A percentile compares a stretch with the other conserved stretches of the same genome.
Evolutionary conservation across 1,140 invertebrate species (phyloP).

Genomic region (Kradibia gibbosae): DNA sequence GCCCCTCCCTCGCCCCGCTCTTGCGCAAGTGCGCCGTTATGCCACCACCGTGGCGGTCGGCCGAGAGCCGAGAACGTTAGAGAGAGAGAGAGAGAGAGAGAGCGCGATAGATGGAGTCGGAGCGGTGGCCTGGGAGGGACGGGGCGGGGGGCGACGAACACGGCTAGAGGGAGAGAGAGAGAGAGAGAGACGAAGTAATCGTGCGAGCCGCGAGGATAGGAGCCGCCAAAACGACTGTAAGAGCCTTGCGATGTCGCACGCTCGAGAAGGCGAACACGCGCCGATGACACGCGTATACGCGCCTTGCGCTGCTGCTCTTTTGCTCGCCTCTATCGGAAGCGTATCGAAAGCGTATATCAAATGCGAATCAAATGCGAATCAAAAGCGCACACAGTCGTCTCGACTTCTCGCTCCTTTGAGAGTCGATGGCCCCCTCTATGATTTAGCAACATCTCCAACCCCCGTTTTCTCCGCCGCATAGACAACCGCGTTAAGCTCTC

Average conservation of each 20-base stretch:
- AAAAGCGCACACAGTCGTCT: too few species aligned
- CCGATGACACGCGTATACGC: not conserved
- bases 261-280: too few species aligned
- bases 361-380: too few species aligned
- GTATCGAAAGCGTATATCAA: too few species aligned
- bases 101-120: not conserved
- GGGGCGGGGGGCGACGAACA: not conserved
- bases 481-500: too few species aligned
- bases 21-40: conserved; percentile 53
- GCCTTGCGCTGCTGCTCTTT: not conserved
- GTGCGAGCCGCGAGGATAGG: not conserved
- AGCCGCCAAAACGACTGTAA: not conserved
- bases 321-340: not conserved
- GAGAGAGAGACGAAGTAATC: not conserved
- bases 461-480: too few species aligned
- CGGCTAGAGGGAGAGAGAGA: not conserved
- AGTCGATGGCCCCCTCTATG: too few species aligned
- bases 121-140: not conserved
- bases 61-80: not conserved
- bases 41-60: conserved; percentile 15
- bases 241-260: not conserved
- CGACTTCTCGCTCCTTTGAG: too few species aligned
- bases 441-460: too few species aligned
- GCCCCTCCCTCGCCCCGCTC: not conserved
- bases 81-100: conserved; percentile 9